These are phyloP conservation scores for Cottus gobio DNA, from an alignment of 2,113 vertebrate genomes.

Conservation along the genomic window DNA sequence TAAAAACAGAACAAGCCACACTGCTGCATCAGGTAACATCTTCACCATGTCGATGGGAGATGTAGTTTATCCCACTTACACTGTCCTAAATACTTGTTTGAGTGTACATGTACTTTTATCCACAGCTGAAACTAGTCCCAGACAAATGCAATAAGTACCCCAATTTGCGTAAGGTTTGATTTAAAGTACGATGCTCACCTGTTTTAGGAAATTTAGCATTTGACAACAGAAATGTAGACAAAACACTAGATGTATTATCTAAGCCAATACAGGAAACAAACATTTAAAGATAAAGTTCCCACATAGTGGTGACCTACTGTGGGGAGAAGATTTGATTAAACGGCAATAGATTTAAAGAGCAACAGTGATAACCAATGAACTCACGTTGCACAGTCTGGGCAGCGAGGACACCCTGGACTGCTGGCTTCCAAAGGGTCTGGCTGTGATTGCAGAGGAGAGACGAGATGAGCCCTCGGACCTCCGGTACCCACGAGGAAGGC, in stretches of 20 bases:
- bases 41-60: neutral
- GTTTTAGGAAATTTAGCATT: neutral
- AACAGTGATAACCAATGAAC: slow-evolving; percentile 41
- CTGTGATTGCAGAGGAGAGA: slow-evolving; percentile 90
- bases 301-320: neutral
- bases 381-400: slow-evolving; percentile 88
- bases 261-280: neutral
- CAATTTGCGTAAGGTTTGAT: neutral
- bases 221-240: neutral
- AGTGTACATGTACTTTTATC: neutral
- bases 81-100: neutral
- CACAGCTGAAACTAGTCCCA: neutral
- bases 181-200: neutral
- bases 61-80: neutral
- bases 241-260: neutral
- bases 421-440: slow-evolving; percentile 91
- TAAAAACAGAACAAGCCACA: neutral
- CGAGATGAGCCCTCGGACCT: slow-evolving; percentile 86
- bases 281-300: neutral
- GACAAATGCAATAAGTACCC: neutral
- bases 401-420: slow-evolving; percentile 87
- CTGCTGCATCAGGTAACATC: neutral
- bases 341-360: neutral
- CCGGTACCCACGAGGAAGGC: slow-evolving; percentile 92
- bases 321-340: neutral